Base-by-base conservation (phyloP, 2,113 vertebrate genomes). In the Dolichallabes microphthalmus region DNA sequence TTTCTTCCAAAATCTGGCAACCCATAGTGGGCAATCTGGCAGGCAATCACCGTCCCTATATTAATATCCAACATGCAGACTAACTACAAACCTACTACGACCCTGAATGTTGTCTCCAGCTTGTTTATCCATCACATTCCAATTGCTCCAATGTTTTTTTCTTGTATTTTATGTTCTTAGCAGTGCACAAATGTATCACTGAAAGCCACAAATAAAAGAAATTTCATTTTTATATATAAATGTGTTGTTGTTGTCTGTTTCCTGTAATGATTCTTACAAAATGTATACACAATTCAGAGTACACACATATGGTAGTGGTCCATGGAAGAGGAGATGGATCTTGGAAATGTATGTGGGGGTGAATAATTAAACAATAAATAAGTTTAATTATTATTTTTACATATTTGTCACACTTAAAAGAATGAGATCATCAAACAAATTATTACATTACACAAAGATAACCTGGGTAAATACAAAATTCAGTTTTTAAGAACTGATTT, bases 211-310 rank as follows among this genome's bases (percentile, higher is more conserved):
- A 90, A 87, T 90, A 88, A 88, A 89, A 84, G 25, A 85, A 53
- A 85, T 58, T 86, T 87, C 89, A 88, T 87, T 90, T 89, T 90
- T 87, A 83, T 88, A 88, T 86, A 83, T 80, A 55, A 73, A 82
- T 14, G 7, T 12, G 30, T 11, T 25, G 57, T 32, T 63, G 32
- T 2, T 85, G 79, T 88, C 55, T 86, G 50, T 66, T 86, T 30
- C 10, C 76, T 60, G 32, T 17, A 69, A 32, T 61, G 55, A 19
- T 8, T 45, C 45, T 45, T 45, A 52, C 39, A 52, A n/a, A 50
- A 14, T 30, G 63, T 13, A 27, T 64, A 27, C 12, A 68, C 50
- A 17, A 60, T 22, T 58, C 9, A 57, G 52, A 57, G 17, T 32
- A 10, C 75, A 57, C 53, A 20, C 17, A 55, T 27, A 63, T 66